These are phyloP conservation scores for Phrynosoma blainvillii DNA, from an alignment of 2,113 vertebrate species.

Conservation along the genomic window DNA sequence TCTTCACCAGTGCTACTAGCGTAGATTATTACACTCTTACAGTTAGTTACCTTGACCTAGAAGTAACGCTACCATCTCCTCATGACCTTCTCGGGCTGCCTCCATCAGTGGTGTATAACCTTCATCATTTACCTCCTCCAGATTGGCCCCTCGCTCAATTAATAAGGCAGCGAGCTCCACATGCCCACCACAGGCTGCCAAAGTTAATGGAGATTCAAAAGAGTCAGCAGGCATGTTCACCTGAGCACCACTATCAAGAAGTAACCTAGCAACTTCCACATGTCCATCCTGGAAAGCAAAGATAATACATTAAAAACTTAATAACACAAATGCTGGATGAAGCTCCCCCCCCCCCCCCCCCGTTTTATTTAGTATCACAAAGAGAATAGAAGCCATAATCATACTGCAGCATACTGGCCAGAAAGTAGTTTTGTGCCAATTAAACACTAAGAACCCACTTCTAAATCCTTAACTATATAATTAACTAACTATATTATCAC, in stretches of 20 bases:
- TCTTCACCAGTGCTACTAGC: background rate
- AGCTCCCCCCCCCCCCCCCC: background rate
- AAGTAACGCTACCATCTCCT: slow-evolving; percentile 98
- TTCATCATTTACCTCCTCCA: slow-evolving; percentile 99
- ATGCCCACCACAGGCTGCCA: slow-evolving; percentile 96
- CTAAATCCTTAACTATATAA: background rate
- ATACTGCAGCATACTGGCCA: background rate
- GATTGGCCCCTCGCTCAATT: slow-evolving; percentile 95
- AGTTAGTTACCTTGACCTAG: slow-evolving; percentile 90
- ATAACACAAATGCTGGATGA: background rate
- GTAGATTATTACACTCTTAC: background rate
- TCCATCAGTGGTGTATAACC: slow-evolving; percentile 99
- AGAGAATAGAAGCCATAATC: too few relatives aligned
- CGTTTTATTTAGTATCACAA: background rate
- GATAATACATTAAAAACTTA: background rate
- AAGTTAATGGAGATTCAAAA: slow-evolving; percentile 95
- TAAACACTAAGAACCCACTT: background rate
- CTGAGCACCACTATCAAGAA: slow-evolving; percentile 97
- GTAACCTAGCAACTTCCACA: slow-evolving; percentile 95
- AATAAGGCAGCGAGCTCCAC: slow-evolving; percentile 95
- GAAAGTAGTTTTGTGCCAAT: background rate
- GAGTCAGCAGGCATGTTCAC: slow-evolving; percentile 99
- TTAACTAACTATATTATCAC: too few relatives aligned
- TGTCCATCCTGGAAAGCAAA: slow-evolving; percentile 88
- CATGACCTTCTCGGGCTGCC: slow-evolving; percentile 96